Evolutionary conservation across 2,113 vertebrate genomes (phyloP).

Genomic region (Dasyornis broadbenti): DNA sequence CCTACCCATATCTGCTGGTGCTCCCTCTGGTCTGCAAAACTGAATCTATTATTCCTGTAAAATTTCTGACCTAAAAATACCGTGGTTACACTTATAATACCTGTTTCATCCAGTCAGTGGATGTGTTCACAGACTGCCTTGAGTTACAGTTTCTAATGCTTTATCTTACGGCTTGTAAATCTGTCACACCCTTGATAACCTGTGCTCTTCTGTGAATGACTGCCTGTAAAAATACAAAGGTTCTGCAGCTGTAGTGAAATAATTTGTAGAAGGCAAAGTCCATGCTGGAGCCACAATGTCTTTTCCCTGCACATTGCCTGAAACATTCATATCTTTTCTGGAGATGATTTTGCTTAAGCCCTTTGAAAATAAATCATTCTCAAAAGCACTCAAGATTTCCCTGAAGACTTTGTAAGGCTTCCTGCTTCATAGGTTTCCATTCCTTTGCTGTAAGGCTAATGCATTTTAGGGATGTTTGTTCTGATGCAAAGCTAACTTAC

Average conservation of each 20-base stretch:
- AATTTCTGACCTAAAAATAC: slow-evolving; percentile 11
- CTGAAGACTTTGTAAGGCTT: slow-evolving; percentile 64
- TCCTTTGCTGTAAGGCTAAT: slow-evolving; percentile 65
- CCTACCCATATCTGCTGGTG: not conserved
- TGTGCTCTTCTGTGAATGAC: not conserved
- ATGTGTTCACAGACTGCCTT: not conserved
- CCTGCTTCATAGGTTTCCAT: slow-evolving; percentile 62
- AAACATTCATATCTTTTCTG: slow-evolving; percentile 62
- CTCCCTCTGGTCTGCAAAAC: not conserved
- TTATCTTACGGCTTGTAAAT: not conserved
- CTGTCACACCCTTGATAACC: not conserved
- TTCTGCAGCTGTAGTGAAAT: not conserved
- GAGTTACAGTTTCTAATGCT: not conserved
- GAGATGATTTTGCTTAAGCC: slow-evolving; percentile 61
- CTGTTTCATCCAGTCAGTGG: not conserved
- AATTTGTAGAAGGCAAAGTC: not conserved
- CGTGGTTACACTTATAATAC: not conserved
- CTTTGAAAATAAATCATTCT: slow-evolving; percentile 73
- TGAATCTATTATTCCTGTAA: not conserved
- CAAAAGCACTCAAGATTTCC: slow-evolving; percentile 74
- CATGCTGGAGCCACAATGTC: not conserved
- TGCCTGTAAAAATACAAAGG: not conserved
- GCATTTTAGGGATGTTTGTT: slow-evolving; percentile 66
- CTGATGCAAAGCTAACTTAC: slow-evolving; percentile 63
- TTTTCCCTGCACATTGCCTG: slow-evolving; percentile 35